Conservation (phyloP, 1,140 invertebrate genomes). For the Drosophila simulans region DNA sequence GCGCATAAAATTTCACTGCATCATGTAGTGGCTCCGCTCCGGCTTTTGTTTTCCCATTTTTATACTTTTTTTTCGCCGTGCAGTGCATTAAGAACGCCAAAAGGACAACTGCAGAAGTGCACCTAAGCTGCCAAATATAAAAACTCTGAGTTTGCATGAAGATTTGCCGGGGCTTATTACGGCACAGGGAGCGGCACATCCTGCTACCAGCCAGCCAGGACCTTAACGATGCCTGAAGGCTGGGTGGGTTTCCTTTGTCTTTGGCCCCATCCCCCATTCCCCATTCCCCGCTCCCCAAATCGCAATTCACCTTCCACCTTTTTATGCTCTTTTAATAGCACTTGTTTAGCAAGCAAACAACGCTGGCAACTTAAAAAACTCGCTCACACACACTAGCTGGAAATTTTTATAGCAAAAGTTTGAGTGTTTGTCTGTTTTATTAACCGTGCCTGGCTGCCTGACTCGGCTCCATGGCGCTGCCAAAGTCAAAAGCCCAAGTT, state of each 20-base stretch:
- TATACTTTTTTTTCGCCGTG: constrained; percentile 25
- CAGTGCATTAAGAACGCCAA: constrained; percentile 58
- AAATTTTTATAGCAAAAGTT: constrained; percentile 84
- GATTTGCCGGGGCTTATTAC: constrained; percentile 59
- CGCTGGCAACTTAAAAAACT: constrained; percentile 74
- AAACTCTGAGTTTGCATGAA: constrained; percentile 51
- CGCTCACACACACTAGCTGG: constrained; percentile 26
- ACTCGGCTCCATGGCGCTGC: constrained; percentile 38
- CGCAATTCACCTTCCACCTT: constrained; percentile 66
- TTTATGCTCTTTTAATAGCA: constrained; percentile 81
- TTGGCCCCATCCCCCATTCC: background rate
- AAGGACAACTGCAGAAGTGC: constrained; percentile 73
- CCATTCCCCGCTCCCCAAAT: constrained; percentile 14
- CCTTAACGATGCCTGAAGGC: constrained; percentile 60
- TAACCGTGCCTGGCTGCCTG: constrained; percentile 61
- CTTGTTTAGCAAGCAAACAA: constrained; percentile 82
- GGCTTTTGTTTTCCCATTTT: constrained; percentile 31
- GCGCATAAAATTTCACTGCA: constrained; percentile 69
- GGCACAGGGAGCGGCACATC: constrained; percentile 1
- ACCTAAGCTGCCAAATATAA: constrained; percentile 69
- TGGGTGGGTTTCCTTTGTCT: constrained; percentile 19
- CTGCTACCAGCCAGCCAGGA: constrained; percentile 24
- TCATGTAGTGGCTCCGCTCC: constrained; percentile 38
- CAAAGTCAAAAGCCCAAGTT: constrained; percentile 63
- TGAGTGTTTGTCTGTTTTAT: constrained; percentile 84